Conservation (phyloP, 92 coral and sea anemone species). For the Palythoa heliodiscus region DNA sequence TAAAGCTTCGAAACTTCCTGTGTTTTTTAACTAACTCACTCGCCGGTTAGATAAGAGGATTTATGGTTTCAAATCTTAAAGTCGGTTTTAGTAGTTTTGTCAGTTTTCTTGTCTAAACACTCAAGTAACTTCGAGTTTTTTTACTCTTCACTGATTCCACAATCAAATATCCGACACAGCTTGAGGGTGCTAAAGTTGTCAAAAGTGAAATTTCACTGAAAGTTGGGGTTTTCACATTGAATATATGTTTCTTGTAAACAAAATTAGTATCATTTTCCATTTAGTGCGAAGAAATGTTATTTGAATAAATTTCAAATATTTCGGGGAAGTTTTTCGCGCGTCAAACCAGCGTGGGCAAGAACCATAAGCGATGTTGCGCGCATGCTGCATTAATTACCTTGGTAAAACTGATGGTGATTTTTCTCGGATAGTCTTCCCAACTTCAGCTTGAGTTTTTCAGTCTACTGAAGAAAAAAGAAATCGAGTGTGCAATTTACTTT, state of each 20-base stretch:
- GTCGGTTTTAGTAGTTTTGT: conserved; percentile 24
- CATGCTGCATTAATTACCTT: conserved; percentile 14
- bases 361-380: neutral
- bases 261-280: neutral
- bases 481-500: neutral
- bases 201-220: conserved; percentile 29
- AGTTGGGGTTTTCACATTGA: neutral
- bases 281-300: neutral
- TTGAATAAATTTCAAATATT: neutral
- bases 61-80: neutral
- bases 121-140: conserved; percentile 29
- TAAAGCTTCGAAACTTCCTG: neutral
- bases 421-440: neutral
- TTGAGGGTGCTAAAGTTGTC: conserved; percentile 30
- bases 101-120: conserved; percentile 23
- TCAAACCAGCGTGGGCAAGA: neutral
- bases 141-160: conserved; percentile 37
- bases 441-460: neutral
- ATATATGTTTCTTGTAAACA: neutral
- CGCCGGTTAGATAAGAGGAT: neutral
- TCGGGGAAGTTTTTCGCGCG: conserved; percentile 27
- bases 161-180: conserved; percentile 19
- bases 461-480: neutral
- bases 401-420: conserved; percentile 21
- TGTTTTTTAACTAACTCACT: neutral